Evolutionary conservation across 2,888 invertebrate genomes (phyloP).

Genomic region (Sarcophaga carnaria): DNA sequence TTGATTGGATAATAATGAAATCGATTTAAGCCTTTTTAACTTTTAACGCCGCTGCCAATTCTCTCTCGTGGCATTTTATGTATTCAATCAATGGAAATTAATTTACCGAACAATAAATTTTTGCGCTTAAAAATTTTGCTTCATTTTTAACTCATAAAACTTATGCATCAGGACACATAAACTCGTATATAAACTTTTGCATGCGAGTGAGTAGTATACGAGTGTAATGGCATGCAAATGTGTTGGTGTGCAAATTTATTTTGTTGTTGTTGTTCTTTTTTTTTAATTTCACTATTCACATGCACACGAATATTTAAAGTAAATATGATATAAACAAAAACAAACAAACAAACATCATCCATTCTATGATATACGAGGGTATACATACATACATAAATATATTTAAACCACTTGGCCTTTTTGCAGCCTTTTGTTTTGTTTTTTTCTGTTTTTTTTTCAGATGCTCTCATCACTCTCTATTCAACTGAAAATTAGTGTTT

Average conservation of each 20-base stretch:
- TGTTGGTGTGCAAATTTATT: constrained; percentile 3
- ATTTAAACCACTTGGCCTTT: constrained; percentile 46
- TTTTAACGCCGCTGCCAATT: background rate
- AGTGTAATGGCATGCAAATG: background rate
- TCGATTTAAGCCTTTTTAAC: constrained; percentile 49
- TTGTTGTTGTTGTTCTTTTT: background rate
- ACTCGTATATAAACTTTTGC: background rate
- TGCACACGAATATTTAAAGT: background rate
- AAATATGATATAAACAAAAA: background rate
- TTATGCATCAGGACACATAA: too few relatives aligned
- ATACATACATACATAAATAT: background rate
- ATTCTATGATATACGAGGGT: too few relatives aligned
- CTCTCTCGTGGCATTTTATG: constrained; percentile 9
- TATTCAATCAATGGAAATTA: constrained; percentile 54
- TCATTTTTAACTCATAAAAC: background rate
- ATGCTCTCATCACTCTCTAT: background rate
- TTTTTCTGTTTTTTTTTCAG: background rate
- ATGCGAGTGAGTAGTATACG: background rate
- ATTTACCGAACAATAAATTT: constrained; percentile 48
- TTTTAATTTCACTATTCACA: background rate
- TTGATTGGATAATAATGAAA: constrained; percentile 46
- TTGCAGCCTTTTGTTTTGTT: constrained; percentile 21
- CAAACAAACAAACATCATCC: background rate
- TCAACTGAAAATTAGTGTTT: background rate
- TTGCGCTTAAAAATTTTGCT: constrained; percentile 8